Percentiles rank a stretch among this genome's conserved stretches.
Evolutionary conservation across 2,888 invertebrate species (phyloP).

Genomic region (Phengaris alcon): DNA sequence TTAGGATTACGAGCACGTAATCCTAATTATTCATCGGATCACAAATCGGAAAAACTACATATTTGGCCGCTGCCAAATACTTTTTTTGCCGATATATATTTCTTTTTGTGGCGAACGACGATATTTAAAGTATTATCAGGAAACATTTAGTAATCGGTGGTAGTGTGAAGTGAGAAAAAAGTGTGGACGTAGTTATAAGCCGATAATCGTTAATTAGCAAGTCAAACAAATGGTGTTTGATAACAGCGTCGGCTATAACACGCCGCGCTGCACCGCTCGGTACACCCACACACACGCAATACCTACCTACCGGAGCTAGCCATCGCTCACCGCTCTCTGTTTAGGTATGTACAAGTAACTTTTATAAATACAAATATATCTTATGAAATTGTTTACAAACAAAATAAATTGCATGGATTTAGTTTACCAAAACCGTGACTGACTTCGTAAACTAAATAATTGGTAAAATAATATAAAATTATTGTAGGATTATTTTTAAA

Average conservation of each 20-base stretch:
- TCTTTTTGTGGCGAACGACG: no score
- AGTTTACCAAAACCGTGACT: no score
- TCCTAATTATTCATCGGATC: no score
- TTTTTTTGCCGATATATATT: no score
- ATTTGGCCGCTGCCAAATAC: no score
- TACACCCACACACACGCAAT: neutral
- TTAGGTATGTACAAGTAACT: conserved; percentile 1
- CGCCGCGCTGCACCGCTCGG: neutral
- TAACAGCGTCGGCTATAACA: conserved; percentile 41
- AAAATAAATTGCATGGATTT: neutral
- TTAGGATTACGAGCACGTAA: no score
- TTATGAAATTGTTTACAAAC: neutral
- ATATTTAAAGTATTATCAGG: no score
- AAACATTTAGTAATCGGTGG: no score
- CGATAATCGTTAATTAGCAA: conserved; percentile 59
- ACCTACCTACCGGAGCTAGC: neutral
- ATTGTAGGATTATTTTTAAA: no score
- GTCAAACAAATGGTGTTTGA: conserved; percentile 55
- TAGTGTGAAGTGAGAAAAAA: neutral
- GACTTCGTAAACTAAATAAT: no score
- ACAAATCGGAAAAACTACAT: no score
- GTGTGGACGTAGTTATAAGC: conserved; percentile 41
- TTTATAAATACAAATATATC: neutral
- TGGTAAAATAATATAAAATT: no score
- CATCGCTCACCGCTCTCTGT: neutral